Base-by-base conservation (phyloP, 1,140 invertebrate species). In the Thaumetopoea pityocampa region DNA sequence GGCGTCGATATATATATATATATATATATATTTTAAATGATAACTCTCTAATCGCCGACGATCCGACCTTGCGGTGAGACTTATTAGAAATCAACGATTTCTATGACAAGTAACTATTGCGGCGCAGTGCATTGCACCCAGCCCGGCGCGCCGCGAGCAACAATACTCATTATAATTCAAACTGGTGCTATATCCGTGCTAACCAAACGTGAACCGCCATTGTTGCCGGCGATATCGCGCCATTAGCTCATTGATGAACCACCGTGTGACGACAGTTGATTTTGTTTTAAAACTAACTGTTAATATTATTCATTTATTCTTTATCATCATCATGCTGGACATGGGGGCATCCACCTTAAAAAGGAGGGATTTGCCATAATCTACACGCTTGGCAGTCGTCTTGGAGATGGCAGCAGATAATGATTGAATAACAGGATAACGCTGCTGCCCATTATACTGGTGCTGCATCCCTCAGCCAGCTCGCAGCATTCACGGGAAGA, bases 151-250 rank as follows among this genome's bases (percentile, higher is more conserved):
- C 26, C 44, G 57, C 62, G 55, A 51, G 51, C 62, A 79, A 82
- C 78, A 79, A 79, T 80, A 65, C 74, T 63, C 79, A 80, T 83
- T 83, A 80, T 73, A 74, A 83, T 83, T 80, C 76, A 73, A 78
- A 71, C 57, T 72, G 67, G 66, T 63, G 65, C 66, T 74, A 78
- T 82, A 78, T 82, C 71, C 73, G 73, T 58, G 67, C 73, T 64
- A 54, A 60, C 63, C 57, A 68, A 73, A 71, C 77, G 67, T 78
- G 70, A 57, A 51, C 60, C 55, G 40, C 51, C 51, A 62, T 62
- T 61, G 61, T 65, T 42, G 44, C 43, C 49, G 33, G 40, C 22
- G 47, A 57, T 54, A 53, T 43, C 53, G 37, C 40, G 24, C 38
- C 54, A 50, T 46, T 61, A 60, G 48, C 51, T 67, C 65, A 67